Evolutionary conservation across 2,888 invertebrate genomes (phyloP).

Genomic region (Celastrina argiolus): DNA sequence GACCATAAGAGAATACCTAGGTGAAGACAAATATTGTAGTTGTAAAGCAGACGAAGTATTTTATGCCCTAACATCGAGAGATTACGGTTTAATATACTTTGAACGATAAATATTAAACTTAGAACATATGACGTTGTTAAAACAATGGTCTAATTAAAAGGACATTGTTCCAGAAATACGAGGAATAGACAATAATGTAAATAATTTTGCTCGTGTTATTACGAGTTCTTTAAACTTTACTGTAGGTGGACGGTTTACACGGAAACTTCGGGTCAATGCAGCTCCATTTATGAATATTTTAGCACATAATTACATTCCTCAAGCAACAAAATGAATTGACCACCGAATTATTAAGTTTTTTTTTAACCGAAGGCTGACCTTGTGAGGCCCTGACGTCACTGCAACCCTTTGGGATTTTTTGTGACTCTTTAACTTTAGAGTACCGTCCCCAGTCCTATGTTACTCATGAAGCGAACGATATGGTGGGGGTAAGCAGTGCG

Average conservation of each 20-base stretch:
- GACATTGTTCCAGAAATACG: conserved; percentile 23
- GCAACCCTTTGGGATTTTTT: no score
- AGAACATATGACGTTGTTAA: conserved; percentile 28
- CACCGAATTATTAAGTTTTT: no score
- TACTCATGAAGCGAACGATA: no score
- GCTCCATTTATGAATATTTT: neutral
- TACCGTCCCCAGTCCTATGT: no score
- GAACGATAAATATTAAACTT: conserved; percentile 26
- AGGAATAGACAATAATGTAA: conserved; percentile 15
- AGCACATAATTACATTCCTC: neutral
- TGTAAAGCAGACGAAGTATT: neutral
- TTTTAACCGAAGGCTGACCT: no score
- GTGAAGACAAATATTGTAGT: conserved; percentile 21
- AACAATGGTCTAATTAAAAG: conserved; percentile 24
- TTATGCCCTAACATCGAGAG: neutral
- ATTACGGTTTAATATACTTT: neutral
- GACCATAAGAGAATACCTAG: conserved; percentile 14
- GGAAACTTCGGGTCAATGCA: neutral
- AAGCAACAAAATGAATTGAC: no score
- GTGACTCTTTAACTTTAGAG: no score
- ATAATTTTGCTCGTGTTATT: neutral
- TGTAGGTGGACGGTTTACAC: neutral
- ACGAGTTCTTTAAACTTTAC: neutral
- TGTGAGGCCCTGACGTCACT: no score
- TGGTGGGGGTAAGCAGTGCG: no score